These are phyloP conservation scores for Pollenia griseotomentosa DNA, from an alignment of 2,888 invertebrate genomes.

Conservation along the genomic window DNA sequence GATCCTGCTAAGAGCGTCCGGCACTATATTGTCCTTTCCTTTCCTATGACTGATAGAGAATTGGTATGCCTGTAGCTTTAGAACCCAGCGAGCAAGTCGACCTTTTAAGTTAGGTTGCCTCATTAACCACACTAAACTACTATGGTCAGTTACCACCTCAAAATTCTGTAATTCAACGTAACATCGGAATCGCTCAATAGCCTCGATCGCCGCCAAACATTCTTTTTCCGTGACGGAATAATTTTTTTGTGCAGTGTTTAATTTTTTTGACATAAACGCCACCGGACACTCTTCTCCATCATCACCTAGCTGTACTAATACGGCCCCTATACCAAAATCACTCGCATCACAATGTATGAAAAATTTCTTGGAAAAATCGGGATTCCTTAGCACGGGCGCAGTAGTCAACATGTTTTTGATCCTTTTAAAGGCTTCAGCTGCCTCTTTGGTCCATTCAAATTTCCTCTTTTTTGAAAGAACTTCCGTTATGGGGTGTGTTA, in stretches of 20 bases:
- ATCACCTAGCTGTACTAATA: background rate
- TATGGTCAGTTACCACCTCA: conserved; percentile 37
- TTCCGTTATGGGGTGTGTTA: conserved; percentile 47
- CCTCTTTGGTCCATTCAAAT: conserved; percentile 35
- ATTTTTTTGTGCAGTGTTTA: conserved; percentile 26
- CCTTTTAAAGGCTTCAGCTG: background rate
- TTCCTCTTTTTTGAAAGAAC: conserved; percentile 46
- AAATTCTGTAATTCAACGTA: conserved; percentile 10
- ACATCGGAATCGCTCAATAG: background rate
- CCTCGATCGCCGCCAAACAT: conserved; percentile 39
- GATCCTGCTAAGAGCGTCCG: background rate
- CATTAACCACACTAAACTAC: conserved; percentile 44
- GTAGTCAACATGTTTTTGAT: too few species aligned
- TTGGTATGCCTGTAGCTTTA: conserved; percentile 38
- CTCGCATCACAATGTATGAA: conserved; percentile 24
- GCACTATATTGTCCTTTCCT: background rate
- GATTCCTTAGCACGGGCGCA: background rate
- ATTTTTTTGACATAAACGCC: too few species aligned
- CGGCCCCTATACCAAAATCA: conserved; percentile 12
- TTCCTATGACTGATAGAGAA: background rate
- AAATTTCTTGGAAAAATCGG: conserved; percentile 40
- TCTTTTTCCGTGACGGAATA: conserved; percentile 43
- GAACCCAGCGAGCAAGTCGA: conserved; percentile 41
- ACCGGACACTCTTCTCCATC: background rate
- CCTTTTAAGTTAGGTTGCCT: conserved; percentile 21